Percentiles rank a stretch among this genome's conserved stretches.
These are phyloP conservation scores for Harpalus rufipes DNA, from an alignment of 2,888 invertebrate species.

Conservation along the genomic window DNA sequence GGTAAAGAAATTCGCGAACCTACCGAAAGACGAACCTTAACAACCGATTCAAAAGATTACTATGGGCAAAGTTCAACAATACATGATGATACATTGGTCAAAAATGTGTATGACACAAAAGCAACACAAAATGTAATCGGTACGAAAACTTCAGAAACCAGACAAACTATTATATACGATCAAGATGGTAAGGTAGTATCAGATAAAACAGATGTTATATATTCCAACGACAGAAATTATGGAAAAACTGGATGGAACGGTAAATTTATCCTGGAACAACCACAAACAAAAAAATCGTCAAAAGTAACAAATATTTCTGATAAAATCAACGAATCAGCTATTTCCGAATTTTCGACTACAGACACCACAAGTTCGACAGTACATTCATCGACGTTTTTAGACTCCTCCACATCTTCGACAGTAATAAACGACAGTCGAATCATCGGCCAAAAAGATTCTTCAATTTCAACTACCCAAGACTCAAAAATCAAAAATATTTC, in stretches of 20 bases:
- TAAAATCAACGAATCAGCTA: background rate
- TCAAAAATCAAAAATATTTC: slow-evolving; percentile 62
- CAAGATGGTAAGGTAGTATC: slow-evolving; percentile 78
- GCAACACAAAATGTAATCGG: slow-evolving; percentile 76
- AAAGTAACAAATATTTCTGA: background rate
- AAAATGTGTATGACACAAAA: slow-evolving; percentile 74
- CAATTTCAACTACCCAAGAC: slow-evolving; percentile 7
- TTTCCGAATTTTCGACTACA: slow-evolving; percentile 56
- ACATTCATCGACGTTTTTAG: slow-evolving; percentile 57
- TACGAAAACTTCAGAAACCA: slow-evolving; percentile 69
- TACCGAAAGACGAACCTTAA: slow-evolving; percentile 43
- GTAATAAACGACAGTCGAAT: background rate
- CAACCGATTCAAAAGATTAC: slow-evolving; percentile 73
- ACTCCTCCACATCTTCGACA: slow-evolving; percentile 14
- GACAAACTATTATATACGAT: slow-evolving; percentile 57
- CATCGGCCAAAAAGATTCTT: slow-evolving; percentile 38
- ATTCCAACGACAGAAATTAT: slow-evolving; percentile 75
- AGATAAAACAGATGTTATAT: slow-evolving; percentile 75
- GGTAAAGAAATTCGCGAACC: slow-evolving; percentile 57
- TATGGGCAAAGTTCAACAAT: slow-evolving; percentile 74
- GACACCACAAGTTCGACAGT: slow-evolving; percentile 52
- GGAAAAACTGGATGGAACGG: slow-evolving; percentile 77
- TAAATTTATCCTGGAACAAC: slow-evolving; percentile 74
- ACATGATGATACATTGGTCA: slow-evolving; percentile 71
- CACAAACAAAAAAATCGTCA: slow-evolving; percentile 64